phyloP scores from a whole-genome alignment of 2,888 invertebrate genomes.

The Mylabris sibirica region DNA sequence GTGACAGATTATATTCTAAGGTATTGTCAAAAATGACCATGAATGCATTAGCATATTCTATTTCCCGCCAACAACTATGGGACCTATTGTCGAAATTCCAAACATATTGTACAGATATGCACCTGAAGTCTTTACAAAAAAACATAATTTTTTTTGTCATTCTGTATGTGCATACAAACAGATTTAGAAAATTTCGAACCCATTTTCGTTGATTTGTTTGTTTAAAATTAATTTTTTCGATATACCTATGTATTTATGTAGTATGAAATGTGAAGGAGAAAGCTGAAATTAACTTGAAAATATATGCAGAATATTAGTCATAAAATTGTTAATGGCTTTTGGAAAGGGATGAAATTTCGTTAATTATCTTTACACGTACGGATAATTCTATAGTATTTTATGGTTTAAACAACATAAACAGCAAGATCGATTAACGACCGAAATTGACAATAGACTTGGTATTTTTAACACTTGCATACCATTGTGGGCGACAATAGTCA shows the following conservation, averaged over 20 bases:
- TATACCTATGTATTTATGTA: too few species aligned
- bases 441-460: background rate
- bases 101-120: background rate
- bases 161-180: background rate
- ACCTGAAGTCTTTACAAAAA: background rate
- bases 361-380: constrained; percentile 23
- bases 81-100: background rate
- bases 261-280: background rate
- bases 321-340: constrained; percentile 32
- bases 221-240: too few species aligned
- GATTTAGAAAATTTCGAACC: background rate
- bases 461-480: background rate
- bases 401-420: background rate
- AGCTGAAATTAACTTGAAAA: constrained; percentile 1
- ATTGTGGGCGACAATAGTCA: constrained; percentile 7
- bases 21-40: background rate
- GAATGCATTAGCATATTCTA: constrained; percentile 4
- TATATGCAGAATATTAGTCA: constrained; percentile 32
- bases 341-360: constrained; percentile 33
- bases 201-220: too few species aligned
- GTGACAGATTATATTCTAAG: background rate
- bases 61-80: background rate
- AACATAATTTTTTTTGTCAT: background rate
- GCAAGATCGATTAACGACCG: background rate
- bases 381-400: constrained; percentile 16